Evolutionary conservation across 2,113 vertebrate genomes (phyloP).

Genomic region (Sorex araneus): DNA sequence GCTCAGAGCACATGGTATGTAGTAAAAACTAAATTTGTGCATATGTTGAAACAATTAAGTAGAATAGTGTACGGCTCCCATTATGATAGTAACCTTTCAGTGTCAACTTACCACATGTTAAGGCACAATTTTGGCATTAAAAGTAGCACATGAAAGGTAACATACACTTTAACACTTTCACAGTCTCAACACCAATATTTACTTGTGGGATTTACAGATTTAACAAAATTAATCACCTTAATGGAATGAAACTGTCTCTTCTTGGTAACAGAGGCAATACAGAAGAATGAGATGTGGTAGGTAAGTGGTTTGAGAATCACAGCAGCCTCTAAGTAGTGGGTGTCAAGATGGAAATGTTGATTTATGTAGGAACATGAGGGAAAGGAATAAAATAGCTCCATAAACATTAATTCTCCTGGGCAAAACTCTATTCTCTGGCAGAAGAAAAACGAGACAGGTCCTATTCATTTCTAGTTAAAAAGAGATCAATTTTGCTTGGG

Average conservation of each 20-base stretch:
- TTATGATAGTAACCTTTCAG: background rate
- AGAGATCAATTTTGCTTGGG: background rate
- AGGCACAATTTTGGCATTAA: background rate
- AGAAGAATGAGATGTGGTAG: background rate
- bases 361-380: slow-evolving; percentile 5
- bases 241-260: slow-evolving; percentile 13
- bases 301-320: background rate
- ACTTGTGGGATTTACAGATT: background rate
- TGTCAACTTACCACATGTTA: background rate
- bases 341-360: background rate
- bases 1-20: background rate
- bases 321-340: background rate
- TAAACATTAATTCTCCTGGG: slow-evolving; percentile 4
- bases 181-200: background rate
- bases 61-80: background rate
- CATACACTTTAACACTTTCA: background rate
- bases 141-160: background rate
- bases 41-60: background rate
- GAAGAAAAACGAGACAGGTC: background rate
- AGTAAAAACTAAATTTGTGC: background rate
- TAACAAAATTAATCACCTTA: slow-evolving; percentile 20
- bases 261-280: background rate
- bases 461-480: slow-evolving; percentile 28
- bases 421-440: slow-evolving; percentile 28
- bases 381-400: slow-evolving; percentile 46